A percentile compares a stretch with the other conserved stretches of the same genome.
Evolutionary conservation across 1,140 invertebrate species (phyloP).

Genomic region (Sinonovacula constricta): DNA sequence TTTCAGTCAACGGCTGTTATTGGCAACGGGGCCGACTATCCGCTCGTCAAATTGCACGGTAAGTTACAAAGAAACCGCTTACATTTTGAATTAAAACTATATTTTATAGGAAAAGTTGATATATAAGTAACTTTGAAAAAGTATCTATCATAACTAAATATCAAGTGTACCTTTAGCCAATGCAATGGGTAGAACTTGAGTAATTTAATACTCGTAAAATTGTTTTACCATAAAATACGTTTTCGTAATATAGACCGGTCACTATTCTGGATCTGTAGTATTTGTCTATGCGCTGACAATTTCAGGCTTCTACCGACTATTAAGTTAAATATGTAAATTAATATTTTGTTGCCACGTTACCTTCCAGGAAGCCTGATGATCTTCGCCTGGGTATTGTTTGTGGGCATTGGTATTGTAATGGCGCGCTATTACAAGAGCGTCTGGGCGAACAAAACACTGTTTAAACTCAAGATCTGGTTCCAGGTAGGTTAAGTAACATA

Average conservation of each 20-base stretch:
- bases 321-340: background rate
- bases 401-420: conserved; percentile 91
- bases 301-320: too few relatives aligned
- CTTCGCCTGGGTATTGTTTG: conserved; percentile 92
- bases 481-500: too few relatives aligned
- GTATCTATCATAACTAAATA: background rate
- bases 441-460: conserved; percentile 87
- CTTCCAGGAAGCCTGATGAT: conserved; percentile 86
- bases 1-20: conserved; percentile 53
- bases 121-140: background rate
- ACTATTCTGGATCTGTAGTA: too few relatives aligned
- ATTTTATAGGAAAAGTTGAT: background rate
- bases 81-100: background rate
- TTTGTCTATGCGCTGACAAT: too few relatives aligned
- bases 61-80: background rate
- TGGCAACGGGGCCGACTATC: conserved; percentile 37
- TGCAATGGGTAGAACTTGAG: too few relatives aligned
- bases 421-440: conserved; percentile 95
- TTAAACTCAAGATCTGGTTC: conserved; percentile 96
- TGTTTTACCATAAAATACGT: too few relatives aligned
- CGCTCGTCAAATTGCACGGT: conserved; percentile 65
- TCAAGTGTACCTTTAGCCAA: too few relatives aligned
- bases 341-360: background rate
- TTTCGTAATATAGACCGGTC: too few relatives aligned
- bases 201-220: too few relatives aligned